A percentile compares a stretch with the other conserved stretches of the same genome.
These are phyloP conservation scores for Cromileptes altivelis DNA, from an alignment of 2,113 vertebrate species.

Conservation along the genomic window DNA sequence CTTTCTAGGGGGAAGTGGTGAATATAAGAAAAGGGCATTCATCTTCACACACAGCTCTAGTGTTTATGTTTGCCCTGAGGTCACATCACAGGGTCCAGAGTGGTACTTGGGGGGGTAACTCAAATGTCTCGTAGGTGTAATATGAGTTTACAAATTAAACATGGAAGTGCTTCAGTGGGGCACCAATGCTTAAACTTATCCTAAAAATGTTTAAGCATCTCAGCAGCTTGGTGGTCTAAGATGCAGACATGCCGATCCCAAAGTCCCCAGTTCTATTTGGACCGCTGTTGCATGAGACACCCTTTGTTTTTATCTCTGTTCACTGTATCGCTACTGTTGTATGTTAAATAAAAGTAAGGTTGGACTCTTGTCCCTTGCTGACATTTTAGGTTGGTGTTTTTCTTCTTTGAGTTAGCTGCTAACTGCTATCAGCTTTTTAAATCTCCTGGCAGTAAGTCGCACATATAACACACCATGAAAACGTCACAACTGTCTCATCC, in stretches of 20 bases:
- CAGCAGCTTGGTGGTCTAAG: too few species aligned
- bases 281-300: not conserved
- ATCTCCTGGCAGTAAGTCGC: too few species aligned
- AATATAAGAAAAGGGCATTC: not conserved
- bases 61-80: slow-evolving; percentile 10
- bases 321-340: not conserved
- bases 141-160: slow-evolving; percentile 20
- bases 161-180: not conserved
- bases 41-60: not conserved
- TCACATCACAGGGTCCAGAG: slow-evolving; percentile 17
- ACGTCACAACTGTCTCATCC: too few species aligned
- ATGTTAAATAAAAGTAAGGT: not conserved
- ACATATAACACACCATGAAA: too few species aligned
- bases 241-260: not conserved
- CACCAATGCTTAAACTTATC: not conserved
- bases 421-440: too few species aligned
- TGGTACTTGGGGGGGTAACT: slow-evolving; percentile 13
- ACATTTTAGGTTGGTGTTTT: too few species aligned
- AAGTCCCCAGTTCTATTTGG: not conserved
- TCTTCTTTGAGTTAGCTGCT: too few species aligned
- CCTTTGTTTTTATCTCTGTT: not conserved
- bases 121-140: slow-evolving; percentile 27
- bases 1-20: slow-evolving; percentile 3
- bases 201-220: not conserved
- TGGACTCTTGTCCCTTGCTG: not conserved